Evolutionary conservation across 2,113 vertebrate genomes (phyloP), one percentile per base, ranked within the genome.

Genomic region (Asarcornis scutulata): DNA sequence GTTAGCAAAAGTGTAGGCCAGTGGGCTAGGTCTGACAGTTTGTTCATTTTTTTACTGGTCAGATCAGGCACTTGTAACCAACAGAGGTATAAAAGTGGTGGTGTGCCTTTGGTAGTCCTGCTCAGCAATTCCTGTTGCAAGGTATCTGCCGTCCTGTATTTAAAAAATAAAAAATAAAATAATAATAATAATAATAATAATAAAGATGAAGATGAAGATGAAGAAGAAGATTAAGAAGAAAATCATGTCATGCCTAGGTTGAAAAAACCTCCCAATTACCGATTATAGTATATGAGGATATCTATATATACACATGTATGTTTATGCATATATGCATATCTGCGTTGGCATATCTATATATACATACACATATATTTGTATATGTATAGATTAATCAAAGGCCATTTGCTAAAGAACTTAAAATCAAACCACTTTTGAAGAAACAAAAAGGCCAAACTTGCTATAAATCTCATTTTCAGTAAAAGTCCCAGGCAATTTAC

Each of bases 71-170:
- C 18, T 59, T 75, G 38, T n/a, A 53, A 58, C 34, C 64, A 82
- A 3, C 0, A 74, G 27, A 58, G 56, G 11, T 7, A 55, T 2
- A 0, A 20, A 63, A 73, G 27, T 25, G 38, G 5, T 12, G 1
- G 27, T 8, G 40, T 82, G 36, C 46, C 3, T 0, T 25, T 52
- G 14, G 42, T 81, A 16, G 1, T 2, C 21, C 2, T 21, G 17
- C 25, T 88, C 46, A 50, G 52, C 31, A 87, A 87, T n/a, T 73
- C 62, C 36, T 38, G 21, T 34, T 91, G 48, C 46, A 42, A 77
- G 48, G 1, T 48, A 3, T 55, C 46, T 75, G 42, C 23, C 76
- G n/a, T 42, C 36, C 22, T 73, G 26, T 83, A 7, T 66, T 75
- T 56, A 3, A 34, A 42, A 80, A 83, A 31, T 29, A 50, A 25